Evolutionary conservation across 2,888 invertebrate genomes (phyloP).

Genomic region (Drosophila merina): DNA sequence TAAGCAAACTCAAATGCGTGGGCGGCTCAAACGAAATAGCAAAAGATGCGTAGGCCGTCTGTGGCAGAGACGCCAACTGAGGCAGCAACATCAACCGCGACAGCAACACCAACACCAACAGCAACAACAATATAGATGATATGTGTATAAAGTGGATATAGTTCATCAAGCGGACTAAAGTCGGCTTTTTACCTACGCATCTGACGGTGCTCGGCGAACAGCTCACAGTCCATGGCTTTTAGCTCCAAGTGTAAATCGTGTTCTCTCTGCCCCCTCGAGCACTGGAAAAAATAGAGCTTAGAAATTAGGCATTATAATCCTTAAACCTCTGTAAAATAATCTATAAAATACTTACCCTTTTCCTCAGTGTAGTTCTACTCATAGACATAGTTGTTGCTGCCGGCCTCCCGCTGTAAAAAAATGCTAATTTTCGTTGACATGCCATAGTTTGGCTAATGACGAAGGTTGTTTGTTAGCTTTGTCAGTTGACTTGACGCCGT

Average conservation of each 20-base stretch:
- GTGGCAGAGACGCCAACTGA: conserved; percentile 31
- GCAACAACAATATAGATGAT: conserved; percentile 2
- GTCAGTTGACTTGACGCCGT: conserved; percentile 71
- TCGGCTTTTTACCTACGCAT: conserved; percentile 73
- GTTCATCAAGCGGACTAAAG: conserved; percentile 45
- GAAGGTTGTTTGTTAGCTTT: conserved; percentile 79
- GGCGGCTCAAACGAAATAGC: conserved; percentile 79
- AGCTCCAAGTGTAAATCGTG: conserved; percentile 57
- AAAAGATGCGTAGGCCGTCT: conserved; percentile 75
- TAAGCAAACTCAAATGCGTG: conserved; percentile 76
- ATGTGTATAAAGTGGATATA: conserved; percentile 44
- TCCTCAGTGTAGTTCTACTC: conserved; percentile 28
- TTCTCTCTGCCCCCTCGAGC: conserved; percentile 36
- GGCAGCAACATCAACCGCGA: conserved; percentile 10
- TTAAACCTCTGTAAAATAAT: too few species aligned
- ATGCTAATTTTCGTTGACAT: conserved; percentile 80
- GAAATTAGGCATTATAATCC: too few species aligned
- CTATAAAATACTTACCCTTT: neutral
- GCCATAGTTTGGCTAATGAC: conserved; percentile 81
- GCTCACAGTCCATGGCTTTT: conserved; percentile 24
- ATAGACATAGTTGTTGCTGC: conserved; percentile 23
- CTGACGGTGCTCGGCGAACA: conserved; percentile 37
- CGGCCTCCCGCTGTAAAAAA: conserved; percentile 61
- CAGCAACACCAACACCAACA: conserved; percentile 3
- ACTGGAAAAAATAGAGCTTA: neutral